These are phyloP conservation scores for Drosophila santomea DNA, from an alignment of 1,140 invertebrate species.

Conservation along the genomic window DNA sequence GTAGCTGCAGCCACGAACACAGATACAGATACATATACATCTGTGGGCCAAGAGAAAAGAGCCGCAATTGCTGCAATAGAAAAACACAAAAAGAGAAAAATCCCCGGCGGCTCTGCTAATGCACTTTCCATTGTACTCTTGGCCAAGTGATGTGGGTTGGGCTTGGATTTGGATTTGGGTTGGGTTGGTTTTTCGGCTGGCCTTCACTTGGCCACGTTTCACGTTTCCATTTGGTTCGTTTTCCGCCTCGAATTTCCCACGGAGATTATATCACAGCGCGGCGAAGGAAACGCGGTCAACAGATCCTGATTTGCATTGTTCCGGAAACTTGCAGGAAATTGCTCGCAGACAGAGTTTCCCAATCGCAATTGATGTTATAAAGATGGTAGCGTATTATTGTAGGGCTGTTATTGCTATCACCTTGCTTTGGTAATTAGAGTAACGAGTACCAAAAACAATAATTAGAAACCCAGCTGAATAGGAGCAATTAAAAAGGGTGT, in stretches of 20 bases:
- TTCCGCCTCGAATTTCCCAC: slow-evolving; percentile 30
- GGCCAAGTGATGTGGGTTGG: slow-evolving; percentile 31
- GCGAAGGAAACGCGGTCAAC: slow-evolving; percentile 21
- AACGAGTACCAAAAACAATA: not conserved
- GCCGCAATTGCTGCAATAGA: slow-evolving; percentile 46
- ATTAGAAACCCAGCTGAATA: not conserved
- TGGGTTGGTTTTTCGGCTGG: slow-evolving; percentile 12
- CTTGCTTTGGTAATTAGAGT: not conserved
- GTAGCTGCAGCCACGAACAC: slow-evolving; percentile 24
- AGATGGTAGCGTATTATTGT: no score
- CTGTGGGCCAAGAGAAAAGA: slow-evolving; percentile 29
- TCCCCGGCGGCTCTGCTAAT: slow-evolving; percentile 35
- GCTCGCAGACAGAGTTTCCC: not conserved
- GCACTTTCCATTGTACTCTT: slow-evolving; percentile 49
- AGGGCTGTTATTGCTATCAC: no score
- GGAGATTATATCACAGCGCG: slow-evolving; percentile 37
- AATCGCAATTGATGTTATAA: not conserved
- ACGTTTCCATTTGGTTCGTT: slow-evolving; percentile 36
- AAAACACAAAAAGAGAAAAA: slow-evolving; percentile 18
- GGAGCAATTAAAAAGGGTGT: slow-evolving; percentile 22
- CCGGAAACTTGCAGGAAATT: slow-evolving; percentile 30
- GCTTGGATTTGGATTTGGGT: slow-evolving; percentile 13
- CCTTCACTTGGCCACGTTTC: slow-evolving; percentile 55
- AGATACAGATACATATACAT: slow-evolving; percentile 7
- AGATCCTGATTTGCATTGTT: slow-evolving; percentile 22